These are phyloP conservation scores for Lithophane ornitopus DNA, from an alignment of 2,888 invertebrate genomes.

Conservation along the genomic window DNA sequence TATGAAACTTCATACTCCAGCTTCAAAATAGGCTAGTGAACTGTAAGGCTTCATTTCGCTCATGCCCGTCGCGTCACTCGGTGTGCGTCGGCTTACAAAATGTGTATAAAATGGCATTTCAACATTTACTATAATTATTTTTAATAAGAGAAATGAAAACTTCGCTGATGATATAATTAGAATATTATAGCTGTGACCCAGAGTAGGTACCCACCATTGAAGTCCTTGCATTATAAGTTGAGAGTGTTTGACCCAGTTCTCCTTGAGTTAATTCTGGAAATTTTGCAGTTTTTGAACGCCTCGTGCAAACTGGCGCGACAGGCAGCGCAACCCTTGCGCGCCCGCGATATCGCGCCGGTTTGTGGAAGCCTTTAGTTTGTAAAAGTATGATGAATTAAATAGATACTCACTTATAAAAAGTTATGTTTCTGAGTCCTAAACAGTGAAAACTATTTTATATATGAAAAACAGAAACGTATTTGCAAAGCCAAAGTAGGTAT, in stretches of 20 bases:
- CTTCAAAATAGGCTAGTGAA: constrained; percentile 7
- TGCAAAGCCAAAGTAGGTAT: neutral
- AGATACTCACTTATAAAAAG: no score
- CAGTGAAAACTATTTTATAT: neutral
- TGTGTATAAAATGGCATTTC: neutral
- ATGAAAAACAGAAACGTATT: neutral
- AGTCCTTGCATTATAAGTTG: constrained; percentile 47
- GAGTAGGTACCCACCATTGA: constrained; percentile 17
- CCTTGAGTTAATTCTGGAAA: constrained; percentile 22
- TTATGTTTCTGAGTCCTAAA: neutral
- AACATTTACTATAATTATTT: neutral
- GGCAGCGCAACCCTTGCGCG: no score
- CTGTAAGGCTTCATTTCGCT: constrained; percentile 19
- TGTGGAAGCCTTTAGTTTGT: no score
- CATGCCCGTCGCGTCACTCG: neutral
- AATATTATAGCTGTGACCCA: constrained; percentile 28
- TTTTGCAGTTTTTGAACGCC: constrained; percentile 19
- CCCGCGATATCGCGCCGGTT: no score
- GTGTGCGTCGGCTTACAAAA: neutral
- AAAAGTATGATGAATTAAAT: neutral
- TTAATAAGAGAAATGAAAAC: constrained; percentile 3
- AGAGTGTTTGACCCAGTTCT: constrained; percentile 53
- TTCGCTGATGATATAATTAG: constrained; percentile 21
- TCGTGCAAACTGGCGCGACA: no score
- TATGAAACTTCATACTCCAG: neutral